phyloP scores from a whole-genome alignment of 2,888 invertebrate genomes.

The Mechanitis mazaeus region DNA sequence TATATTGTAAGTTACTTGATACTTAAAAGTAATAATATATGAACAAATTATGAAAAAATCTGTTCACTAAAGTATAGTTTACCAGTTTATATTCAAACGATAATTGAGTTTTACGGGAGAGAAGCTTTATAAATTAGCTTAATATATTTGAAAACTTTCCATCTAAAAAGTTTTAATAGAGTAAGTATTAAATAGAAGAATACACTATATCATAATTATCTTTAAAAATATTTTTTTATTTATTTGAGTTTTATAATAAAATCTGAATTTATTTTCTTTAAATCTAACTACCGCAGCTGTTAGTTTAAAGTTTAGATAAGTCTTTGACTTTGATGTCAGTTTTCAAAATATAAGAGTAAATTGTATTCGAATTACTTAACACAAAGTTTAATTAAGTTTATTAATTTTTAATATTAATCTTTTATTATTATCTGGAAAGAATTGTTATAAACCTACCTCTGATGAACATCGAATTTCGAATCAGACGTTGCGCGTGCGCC shows the following conservation, averaged over 20 bases:
- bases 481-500: conserved; percentile 77
- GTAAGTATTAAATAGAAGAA: not conserved
- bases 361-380: not conserved
- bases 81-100: not conserved
- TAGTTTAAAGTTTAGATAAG: conserved; percentile 5
- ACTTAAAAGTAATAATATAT: too few relatives aligned
- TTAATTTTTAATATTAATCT: not conserved
- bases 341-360: not conserved
- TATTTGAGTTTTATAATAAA: not conserved
- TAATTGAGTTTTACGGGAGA: conserved; percentile 7
- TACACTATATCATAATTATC: too few relatives aligned
- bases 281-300: not conserved
- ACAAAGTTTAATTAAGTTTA: not conserved
- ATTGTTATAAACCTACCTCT: conserved; percentile 44
- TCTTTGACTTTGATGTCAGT: not conserved
- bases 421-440: too few relatives aligned
- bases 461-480: conserved; percentile 65
- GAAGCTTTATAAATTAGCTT: conserved; percentile 12
- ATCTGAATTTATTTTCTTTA: not conserved
- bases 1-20: too few relatives aligned
- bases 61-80: too few relatives aligned
- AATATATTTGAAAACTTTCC: conserved; percentile 1
- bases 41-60: too few relatives aligned
- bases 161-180: not conserved
- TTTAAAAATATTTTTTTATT: too few relatives aligned